These are phyloP conservation scores for Oreochromis aureus DNA, from an alignment of 2,113 vertebrate genomes.

Conservation along the genomic window DNA sequence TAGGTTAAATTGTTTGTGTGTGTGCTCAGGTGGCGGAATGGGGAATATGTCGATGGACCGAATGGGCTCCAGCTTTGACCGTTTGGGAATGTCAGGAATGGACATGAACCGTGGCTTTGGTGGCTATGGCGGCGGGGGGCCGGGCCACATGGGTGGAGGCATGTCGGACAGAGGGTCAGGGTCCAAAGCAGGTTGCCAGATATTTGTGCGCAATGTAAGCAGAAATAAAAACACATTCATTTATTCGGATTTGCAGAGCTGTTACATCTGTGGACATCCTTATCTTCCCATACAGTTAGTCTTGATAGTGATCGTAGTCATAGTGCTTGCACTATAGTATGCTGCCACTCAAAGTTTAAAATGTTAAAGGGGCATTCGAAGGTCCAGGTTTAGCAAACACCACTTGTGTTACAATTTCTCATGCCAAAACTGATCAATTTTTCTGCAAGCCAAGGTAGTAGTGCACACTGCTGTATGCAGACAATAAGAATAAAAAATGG, in stretches of 20 bases:
- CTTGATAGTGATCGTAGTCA: background rate
- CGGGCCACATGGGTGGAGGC: slow-evolving; percentile 78
- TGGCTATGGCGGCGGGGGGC: slow-evolving; percentile 67
- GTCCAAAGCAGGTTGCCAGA: slow-evolving; percentile 92
- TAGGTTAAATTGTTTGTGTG: background rate
- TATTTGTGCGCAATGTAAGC: slow-evolving; percentile 98
- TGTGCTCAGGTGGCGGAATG: slow-evolving; percentile 77
- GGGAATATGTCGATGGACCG: slow-evolving; percentile 88
- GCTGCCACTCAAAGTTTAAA: background rate
- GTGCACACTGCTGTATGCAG: background rate
- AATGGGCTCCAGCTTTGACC: slow-evolving; percentile 86
- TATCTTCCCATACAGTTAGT: background rate
- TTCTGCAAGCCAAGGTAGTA: background rate
- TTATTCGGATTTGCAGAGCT: background rate
- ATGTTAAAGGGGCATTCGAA: background rate
- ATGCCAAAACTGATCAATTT: background rate
- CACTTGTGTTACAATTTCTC: background rate
- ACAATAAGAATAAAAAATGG: no score
- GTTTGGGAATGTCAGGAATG: slow-evolving; percentile 84
- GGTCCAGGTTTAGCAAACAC: background rate
- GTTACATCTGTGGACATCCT: background rate
- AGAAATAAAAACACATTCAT: background rate
- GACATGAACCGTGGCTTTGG: slow-evolving; percentile 88
- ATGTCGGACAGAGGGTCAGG: slow-evolving; percentile 83
- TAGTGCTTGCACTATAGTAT: background rate